Evolutionary conservation across 2,888 invertebrate species (phyloP).

Genomic region (Cerastis leucographa): DNA sequence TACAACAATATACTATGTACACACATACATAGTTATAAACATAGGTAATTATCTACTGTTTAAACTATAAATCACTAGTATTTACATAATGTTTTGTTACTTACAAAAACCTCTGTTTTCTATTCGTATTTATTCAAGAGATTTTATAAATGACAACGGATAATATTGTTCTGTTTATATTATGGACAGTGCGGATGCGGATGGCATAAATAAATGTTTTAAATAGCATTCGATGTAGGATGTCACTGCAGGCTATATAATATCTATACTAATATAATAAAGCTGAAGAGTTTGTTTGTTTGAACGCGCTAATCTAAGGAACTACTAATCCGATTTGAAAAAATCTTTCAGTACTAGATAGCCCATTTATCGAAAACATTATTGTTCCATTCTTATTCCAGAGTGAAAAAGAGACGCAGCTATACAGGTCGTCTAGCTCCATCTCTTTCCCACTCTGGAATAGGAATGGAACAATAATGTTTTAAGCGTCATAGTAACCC

Average conservation of each 20-base stretch:
- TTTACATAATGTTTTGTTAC: conserved; percentile 11
- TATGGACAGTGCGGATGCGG: not conserved
- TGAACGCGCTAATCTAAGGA: too few relatives aligned
- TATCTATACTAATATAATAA: not conserved
- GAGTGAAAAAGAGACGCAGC: too few relatives aligned
- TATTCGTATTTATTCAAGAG: conserved; percentile 17
- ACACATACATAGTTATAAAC: not conserved
- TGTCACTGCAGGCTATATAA: not conserved
- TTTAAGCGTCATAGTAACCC: too few relatives aligned
- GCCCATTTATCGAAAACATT: too few relatives aligned
- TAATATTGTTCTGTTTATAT: conserved; percentile 21
- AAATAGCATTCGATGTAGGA: not conserved
- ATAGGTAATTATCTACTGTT: conserved; percentile 40
- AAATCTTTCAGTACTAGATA: too few relatives aligned
- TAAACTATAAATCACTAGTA: conserved; percentile 31
- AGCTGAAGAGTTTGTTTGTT: too few relatives aligned
- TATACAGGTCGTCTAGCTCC: too few relatives aligned
- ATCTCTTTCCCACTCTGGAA: too few relatives aligned
- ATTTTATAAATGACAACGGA: conserved; percentile 30
- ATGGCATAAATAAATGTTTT: conserved; percentile 3
- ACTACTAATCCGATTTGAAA: too few relatives aligned
- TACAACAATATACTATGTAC: too few relatives aligned
- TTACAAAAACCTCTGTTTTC: conserved; percentile 13
- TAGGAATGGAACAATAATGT: too few relatives aligned
- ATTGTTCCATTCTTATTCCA: too few relatives aligned